Evolutionary conservation across 2,888 invertebrate genomes (phyloP), one percentile per base, ranked within the genome.

Genomic region (Steinernema hermaphroditum): DNA sequence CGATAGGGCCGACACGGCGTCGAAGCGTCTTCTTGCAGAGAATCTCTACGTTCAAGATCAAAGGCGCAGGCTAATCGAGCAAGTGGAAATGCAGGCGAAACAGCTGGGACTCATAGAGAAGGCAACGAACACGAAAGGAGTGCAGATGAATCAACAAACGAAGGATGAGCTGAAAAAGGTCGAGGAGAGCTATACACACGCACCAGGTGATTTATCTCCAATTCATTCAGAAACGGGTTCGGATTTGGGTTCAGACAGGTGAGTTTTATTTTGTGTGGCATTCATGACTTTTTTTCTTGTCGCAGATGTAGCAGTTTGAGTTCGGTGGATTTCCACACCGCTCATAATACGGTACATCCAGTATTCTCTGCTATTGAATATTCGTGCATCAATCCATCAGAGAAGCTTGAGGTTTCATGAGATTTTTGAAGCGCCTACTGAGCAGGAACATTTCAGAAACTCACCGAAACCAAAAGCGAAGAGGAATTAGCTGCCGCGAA

Each of bases 61-160:
- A 16, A 16, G 46, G 6, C 46, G 16, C 9, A 6, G 46, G 16
- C 46, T 46, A 4, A 46, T 46, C 46, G 46, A 46, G 46, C 46
- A 46, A 46, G 46, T 46, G 46, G 46, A 46, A n/a, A 46, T 46
- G 46, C 46, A 46, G 22, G 46, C 46, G n/a, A 46, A 46, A n/a
- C 46, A 46, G 22, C 22, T 46, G 6, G 46, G 46, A 46, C 22
- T 46, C 2, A 46, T 46, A 6, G 46, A 46, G 46, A 46, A 46
- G 46, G 46, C 46, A n/a, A 46, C 46, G n/a, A 46, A 46, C 9
- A 9, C 46, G 46, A 46, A 46, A n/a, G 46, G 46, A 46, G 46
- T 46, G 9, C 6, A 46, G 46, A 46, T 46, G 46, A 46, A 16
- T 4, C 46, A 46, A n/a, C 6, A 46, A n/a, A 46, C 16, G n/a